These are phyloP conservation scores for Microchrysa polita DNA, from an alignment of 2,888 invertebrate genomes.

Conservation along the genomic window DNA sequence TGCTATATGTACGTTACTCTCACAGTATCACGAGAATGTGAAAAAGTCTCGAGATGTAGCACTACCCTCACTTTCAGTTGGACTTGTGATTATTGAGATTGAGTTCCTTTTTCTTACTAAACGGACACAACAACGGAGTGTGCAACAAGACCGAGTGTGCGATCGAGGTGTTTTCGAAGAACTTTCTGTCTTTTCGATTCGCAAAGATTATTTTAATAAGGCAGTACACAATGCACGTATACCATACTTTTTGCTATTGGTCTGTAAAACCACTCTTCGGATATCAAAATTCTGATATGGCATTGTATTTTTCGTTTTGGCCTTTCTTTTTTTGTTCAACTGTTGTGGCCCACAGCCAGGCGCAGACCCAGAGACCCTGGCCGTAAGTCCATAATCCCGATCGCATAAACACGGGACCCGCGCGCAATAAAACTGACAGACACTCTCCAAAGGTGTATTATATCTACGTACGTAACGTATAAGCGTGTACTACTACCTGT, in stretches of 20 bases:
- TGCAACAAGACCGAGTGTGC: not conserved
- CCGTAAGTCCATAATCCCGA: not conserved
- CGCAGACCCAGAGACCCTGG: no score
- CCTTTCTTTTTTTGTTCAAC: not conserved
- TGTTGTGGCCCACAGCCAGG: constrained; percentile 5
- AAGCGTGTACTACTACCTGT: not conserved
- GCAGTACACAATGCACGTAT: constrained; percentile 49
- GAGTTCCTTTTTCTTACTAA: constrained; percentile 10
- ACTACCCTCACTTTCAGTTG: constrained; percentile 7
- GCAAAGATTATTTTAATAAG: constrained; percentile 54
- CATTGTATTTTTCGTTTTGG: constrained; percentile 11
- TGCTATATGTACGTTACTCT: no score
- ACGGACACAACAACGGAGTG: not conserved
- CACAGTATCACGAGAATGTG: not conserved
- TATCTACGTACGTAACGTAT: no score
- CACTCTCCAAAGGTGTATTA: constrained; percentile 15
- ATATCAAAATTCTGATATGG: constrained; percentile 20
- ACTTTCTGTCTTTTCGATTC: constrained; percentile 48
- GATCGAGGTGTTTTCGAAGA: constrained; percentile 43
- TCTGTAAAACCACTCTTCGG: constrained; percentile 2
- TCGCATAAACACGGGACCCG: constrained; percentile 38
- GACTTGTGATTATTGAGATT: not conserved
- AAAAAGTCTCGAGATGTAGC: constrained; percentile 2
- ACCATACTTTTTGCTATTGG: constrained; percentile 9
- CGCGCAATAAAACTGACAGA: constrained; percentile 49